Conservation (phyloP, 2,888 invertebrate species). For the Podotricha telesiphe region DNA sequence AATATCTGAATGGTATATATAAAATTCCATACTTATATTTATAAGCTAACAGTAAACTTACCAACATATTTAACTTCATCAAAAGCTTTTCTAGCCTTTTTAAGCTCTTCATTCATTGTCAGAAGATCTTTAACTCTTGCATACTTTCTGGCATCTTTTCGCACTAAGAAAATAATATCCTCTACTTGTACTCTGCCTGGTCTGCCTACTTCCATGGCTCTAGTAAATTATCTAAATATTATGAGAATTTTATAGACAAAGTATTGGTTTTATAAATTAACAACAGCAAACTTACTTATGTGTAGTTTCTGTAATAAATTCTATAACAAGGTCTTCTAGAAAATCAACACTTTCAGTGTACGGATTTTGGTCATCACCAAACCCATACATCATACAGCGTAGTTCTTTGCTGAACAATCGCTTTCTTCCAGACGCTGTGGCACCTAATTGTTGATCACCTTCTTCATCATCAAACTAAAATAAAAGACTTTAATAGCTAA, state of each 20-base stretch:
- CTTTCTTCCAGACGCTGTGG: conserved; percentile 89
- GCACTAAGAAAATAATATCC: conserved; percentile 97
- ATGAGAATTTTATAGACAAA: conserved; percentile 5
- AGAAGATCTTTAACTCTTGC: conserved; percentile 98
- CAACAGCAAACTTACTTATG: conserved; percentile 72
- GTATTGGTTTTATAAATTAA: no score
- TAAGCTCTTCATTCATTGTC: conserved; percentile 99
- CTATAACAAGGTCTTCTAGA: conserved; percentile 98
- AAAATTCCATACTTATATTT: neutral
- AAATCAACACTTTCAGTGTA: conserved; percentile 99
- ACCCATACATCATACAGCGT: conserved; percentile 99
- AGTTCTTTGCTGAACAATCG: conserved; percentile 95
- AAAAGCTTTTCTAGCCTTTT: conserved; percentile 99
- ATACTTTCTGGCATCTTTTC: conserved; percentile 98
- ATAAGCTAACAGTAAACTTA: conserved; percentile 65
- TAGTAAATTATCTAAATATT: conserved; percentile 53
- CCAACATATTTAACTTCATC: conserved; percentile 99
- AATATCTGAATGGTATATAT: neutral
- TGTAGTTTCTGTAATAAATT: conserved; percentile 97
- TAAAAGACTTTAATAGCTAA: conserved; percentile 1
- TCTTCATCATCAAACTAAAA: conserved; percentile 87
- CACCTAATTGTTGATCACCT: conserved; percentile 87
- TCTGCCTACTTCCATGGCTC: conserved; percentile 98
- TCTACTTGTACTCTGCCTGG: conserved; percentile 99
- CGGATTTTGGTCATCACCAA: conserved; percentile 99